Base-by-base conservation (phyloP, 2,113 vertebrate genomes). In the Gnathonemus longibarbis region DNA sequence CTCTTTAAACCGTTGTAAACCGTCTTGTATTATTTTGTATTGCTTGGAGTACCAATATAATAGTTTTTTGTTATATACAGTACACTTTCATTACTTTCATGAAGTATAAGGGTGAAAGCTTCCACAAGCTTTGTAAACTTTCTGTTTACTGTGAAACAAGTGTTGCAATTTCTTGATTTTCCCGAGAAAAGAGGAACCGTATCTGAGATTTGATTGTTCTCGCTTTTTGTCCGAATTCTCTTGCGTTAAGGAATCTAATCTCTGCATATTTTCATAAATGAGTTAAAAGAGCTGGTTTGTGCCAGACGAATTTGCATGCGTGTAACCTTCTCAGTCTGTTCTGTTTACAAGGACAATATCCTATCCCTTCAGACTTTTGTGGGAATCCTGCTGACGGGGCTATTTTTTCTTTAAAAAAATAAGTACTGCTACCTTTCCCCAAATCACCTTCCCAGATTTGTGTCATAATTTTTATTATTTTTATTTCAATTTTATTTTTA, bases 341-440 rank as follows among this genome's bases (percentile, higher is more conserved):
- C 52, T 31, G 56, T 84, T 19, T 87, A 83, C 13, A n/a, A n/a
- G 49, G 10, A 45, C 74, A 53, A 45, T 89, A 24, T 86, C 80
- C n/a, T 89, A 83, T 90, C 17, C 31, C 49, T 35, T 49, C 27
- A 49, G 0, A 19, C 31, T 53, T 42, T 35, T 31, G 24, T 35
- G 77, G 45, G 90, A 87, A 89, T 86, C 39, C 11, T 86, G 90
- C 90, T 89, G 84, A 91, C 88, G 21, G 6, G n/a, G 62, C 6
- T 56, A 88, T 27, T 83, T 50, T 89, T 84, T 66, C 39, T 88
- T 62, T 42, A 0, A 50, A 88, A 48, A 84, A 88, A 70, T 50
- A 31, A 49, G 31, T 27, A 56, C 66, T 89, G 31, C 48, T 86
- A 89, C 90, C 50, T 90, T 85, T 91, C 9, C 39, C 15, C 15